These are phyloP conservation scores for Lucilia sericata DNA, from an alignment of 1,140 invertebrate genomes.

Conservation along the genomic window DNA sequence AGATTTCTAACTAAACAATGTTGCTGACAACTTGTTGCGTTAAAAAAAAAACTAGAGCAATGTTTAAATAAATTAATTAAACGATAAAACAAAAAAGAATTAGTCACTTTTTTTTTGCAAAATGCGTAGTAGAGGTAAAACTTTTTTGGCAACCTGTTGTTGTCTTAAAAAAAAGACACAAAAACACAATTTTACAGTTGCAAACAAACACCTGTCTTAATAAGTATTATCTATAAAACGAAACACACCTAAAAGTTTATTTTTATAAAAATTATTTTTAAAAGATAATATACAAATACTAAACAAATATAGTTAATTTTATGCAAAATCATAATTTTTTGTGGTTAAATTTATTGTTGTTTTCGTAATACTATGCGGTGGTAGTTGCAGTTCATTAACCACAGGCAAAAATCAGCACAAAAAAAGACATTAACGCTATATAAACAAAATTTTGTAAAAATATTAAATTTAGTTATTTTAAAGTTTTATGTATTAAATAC, in stretches of 20 bases:
- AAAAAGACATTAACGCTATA: neutral
- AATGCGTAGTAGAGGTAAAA: neutral
- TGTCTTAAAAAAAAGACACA: neutral
- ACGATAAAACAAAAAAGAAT: neutral
- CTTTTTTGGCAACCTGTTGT: neutral
- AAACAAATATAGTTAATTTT: neutral
- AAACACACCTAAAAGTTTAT: too few species aligned
- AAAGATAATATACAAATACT: too few species aligned
- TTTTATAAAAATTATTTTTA: too few species aligned
- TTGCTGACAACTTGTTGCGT: neutral
- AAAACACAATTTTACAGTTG: neutral
- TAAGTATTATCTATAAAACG: neutral
- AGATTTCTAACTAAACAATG: neutral
- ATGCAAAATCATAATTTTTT: constrained; percentile 17
- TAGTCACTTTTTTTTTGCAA: neutral
- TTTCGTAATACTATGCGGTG: neutral
- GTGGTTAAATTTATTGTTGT: neutral
- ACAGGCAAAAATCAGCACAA: neutral
- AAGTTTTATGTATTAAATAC: neutral
- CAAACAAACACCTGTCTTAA: neutral
- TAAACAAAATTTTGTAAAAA: neutral
- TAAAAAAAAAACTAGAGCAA: neutral
- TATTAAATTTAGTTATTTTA: neutral
- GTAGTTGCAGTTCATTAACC: neutral
- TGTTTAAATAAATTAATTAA: neutral